phyloP scores from a whole-genome alignment of 2,888 invertebrate genomes.

The Alsophila aescularia region DNA sequence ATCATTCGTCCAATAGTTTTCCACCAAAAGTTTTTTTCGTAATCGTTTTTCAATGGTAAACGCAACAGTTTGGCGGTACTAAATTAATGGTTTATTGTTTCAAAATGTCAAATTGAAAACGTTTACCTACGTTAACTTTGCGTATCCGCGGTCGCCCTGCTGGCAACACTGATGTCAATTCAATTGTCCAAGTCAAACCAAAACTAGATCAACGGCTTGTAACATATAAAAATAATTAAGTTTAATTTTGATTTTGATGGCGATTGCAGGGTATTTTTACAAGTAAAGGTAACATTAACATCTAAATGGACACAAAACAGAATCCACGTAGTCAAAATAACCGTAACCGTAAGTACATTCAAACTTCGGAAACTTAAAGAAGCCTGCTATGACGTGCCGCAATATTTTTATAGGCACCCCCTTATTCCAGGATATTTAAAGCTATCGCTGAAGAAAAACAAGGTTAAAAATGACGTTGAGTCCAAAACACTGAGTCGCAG shows the following conservation, averaged over 20 bases:
- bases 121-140: no score
- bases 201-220: not conserved
- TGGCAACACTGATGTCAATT: no score
- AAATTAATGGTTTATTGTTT: no score
- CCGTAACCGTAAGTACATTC: conserved; percentile 50
- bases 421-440: conserved; percentile 65
- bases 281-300: not conserved
- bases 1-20: no score
- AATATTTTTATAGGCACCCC: not conserved
- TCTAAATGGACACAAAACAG: conserved; percentile 55
- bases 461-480: conserved; percentile 47
- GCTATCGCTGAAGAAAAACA: conserved; percentile 72
- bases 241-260: not conserved
- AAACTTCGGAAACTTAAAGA: not conserved
- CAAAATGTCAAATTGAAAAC: no score
- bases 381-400: not conserved
- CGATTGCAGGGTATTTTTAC: not conserved
- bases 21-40: no score
- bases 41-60: no score
- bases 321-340: conserved; percentile 49
- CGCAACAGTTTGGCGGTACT: no score
- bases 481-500: conserved; percentile 52
- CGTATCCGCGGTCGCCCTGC: no score
- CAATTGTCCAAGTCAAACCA: no score
- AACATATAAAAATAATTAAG: not conserved